These are phyloP conservation scores for Anastrepha obliqua DNA, from an alignment of 1,140 invertebrate genomes.

Conservation along the genomic window DNA sequence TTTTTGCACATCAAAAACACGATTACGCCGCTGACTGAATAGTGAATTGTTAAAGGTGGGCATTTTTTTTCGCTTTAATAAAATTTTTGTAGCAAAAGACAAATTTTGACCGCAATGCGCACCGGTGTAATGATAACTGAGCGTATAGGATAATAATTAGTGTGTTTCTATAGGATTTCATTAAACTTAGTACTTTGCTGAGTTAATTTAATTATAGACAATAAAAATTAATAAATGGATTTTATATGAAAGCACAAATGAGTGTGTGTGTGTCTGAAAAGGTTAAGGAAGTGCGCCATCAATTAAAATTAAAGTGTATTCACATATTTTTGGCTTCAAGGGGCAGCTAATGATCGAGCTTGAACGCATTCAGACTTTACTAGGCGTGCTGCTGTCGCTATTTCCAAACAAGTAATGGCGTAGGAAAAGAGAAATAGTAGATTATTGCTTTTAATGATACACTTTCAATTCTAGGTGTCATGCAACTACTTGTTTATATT, in stretches of 20 bases:
- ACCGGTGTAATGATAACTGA: neutral
- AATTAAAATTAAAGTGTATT: no score
- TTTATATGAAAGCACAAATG: no score
- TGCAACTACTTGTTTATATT: no score
- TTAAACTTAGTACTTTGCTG: constrained; percentile 5
- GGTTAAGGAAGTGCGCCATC: neutral
- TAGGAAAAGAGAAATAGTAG: neutral
- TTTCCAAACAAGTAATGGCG: neutral
- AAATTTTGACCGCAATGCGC: neutral
- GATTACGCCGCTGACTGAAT: neutral
- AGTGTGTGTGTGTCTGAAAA: neutral
- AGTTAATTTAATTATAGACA: constrained; percentile 38
- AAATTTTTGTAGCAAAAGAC: no score
- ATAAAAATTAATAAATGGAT: neutral
- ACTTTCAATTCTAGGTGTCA: no score
- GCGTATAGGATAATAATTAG: neutral
- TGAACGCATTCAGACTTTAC: neutral
- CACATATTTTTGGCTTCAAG: neutral
- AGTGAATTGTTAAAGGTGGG: neutral
- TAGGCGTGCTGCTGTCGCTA: neutral
- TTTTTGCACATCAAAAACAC: neutral
- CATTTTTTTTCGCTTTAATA: neutral
- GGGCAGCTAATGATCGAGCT: neutral
- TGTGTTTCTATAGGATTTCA: neutral
- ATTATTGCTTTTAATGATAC: no score